Conservation (phyloP, 2,113 vertebrate species). For the Tonatia bakeri region DNA sequence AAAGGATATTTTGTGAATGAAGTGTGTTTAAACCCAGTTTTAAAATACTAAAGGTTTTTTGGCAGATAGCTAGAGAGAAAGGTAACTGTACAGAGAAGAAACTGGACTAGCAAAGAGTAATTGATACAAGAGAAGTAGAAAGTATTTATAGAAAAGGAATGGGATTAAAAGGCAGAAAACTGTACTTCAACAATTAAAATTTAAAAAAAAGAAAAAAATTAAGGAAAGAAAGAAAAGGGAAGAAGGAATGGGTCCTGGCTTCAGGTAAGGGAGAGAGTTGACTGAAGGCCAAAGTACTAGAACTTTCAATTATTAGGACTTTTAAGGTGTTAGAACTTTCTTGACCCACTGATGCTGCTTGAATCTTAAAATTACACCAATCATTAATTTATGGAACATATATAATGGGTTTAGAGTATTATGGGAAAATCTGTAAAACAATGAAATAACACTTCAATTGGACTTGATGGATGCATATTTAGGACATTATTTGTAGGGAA, state of each 20-base stretch:
- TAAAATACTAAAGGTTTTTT: not conserved
- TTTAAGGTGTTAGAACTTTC: not conserved
- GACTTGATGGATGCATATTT: not conserved
- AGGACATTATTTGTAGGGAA: not conserved
- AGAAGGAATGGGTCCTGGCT: not conserved
- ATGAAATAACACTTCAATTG: not conserved
- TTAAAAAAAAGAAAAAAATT: too few relatives aligned
- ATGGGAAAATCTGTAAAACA: not conserved
- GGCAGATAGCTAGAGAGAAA: not conserved
- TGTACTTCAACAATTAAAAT: too few relatives aligned
- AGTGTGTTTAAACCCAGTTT: not conserved
- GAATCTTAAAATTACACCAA: not conserved
- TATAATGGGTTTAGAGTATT: not conserved
- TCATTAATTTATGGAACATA: not conserved
- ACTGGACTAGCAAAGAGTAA: not conserved
- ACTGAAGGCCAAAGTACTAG: not conserved
- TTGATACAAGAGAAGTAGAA: not conserved
- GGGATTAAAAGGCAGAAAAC: too few relatives aligned
- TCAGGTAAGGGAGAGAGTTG: not conserved
- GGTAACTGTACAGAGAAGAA: not conserved
- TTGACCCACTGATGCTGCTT: not conserved
- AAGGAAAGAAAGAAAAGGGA: not conserved
- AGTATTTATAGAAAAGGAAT: not conserved
- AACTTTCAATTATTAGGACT: not conserved
- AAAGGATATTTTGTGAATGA: not conserved